Evolutionary conservation across 2,888 invertebrate species (phyloP).

Genomic region (Chouioia cunea): DNA sequence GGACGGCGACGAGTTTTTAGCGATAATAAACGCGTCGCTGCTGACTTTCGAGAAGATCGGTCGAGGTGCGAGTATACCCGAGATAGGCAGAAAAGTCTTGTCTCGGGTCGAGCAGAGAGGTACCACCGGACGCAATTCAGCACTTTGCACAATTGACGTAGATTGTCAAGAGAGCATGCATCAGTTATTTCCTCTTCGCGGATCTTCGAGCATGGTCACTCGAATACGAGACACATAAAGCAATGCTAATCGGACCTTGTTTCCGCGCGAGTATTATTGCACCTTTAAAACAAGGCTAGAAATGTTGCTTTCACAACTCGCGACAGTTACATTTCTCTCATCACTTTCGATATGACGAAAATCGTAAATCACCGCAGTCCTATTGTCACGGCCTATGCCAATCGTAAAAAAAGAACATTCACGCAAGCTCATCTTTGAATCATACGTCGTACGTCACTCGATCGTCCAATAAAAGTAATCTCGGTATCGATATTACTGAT

Average conservation of each 20-base stretch:
- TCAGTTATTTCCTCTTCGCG: slow-evolving; percentile 34
- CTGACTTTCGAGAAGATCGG: slow-evolving; percentile 30
- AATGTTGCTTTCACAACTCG: not conserved
- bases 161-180: slow-evolving; percentile 49
- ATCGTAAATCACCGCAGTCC: too few species aligned
- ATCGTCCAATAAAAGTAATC: slow-evolving; percentile 21
- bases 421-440: too few species aligned
- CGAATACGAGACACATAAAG: not conserved
- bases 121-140: slow-evolving; percentile 54
- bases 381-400: too few species aligned
- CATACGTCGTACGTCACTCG: too few species aligned
- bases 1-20: too few species aligned
- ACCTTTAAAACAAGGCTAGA: not conserved
- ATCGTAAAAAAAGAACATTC: too few species aligned
- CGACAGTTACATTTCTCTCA: too few species aligned
- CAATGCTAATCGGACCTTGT: not conserved
- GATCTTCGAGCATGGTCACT: slow-evolving; percentile 18
- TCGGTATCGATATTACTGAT: slow-evolving; percentile 28
- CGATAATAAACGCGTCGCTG: slow-evolving; percentile 1
- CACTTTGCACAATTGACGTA: slow-evolving; percentile 58
- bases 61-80: too few species aligned
- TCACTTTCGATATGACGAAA: too few species aligned
- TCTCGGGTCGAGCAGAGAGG: slow-evolving; percentile 1
- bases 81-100: too few species aligned
- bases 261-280: not conserved